Evolutionary conservation across 2,113 vertebrate genomes (phyloP).

Genomic region (Hydrolagus affinis): DNA sequence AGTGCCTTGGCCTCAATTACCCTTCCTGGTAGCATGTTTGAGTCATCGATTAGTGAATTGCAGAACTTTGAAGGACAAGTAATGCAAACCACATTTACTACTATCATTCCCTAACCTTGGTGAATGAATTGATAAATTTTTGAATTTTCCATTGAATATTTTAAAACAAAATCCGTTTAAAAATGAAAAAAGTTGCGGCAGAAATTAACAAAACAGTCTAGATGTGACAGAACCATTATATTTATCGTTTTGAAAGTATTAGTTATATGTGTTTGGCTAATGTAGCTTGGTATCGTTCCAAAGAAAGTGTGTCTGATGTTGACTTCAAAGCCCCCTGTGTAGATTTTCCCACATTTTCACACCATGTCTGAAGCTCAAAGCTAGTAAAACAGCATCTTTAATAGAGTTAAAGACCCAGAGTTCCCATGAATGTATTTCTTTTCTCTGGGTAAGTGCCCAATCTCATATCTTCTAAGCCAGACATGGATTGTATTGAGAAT

Average conservation of each 20-base stretch:
- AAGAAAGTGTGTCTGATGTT: constrained; percentile 10
- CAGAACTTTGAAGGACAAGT: too few species aligned
- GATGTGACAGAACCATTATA: background rate
- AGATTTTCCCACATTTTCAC: background rate
- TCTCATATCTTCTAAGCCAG: constrained; percentile 4
- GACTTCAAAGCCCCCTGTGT: constrained; percentile 15
- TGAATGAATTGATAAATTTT: background rate
- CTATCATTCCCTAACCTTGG: too few species aligned
- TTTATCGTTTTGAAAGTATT: constrained; percentile 13
- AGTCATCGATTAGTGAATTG: too few species aligned
- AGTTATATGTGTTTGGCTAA: constrained; percentile 8
- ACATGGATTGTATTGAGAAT: background rate
- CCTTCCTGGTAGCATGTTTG: too few species aligned
- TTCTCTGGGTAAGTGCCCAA: constrained; percentile 15
- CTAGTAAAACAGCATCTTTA: background rate
- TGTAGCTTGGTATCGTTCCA: background rate
- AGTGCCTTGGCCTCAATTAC: too few species aligned
- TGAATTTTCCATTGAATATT: background rate
- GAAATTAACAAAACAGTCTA: background rate
- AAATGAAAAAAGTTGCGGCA: background rate
- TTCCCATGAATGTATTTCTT: constrained; percentile 14
- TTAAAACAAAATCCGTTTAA: constrained; percentile 1
- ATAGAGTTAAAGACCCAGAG: background rate
- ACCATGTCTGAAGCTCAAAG: background rate
- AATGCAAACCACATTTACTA: too few species aligned